Percentiles rank a stretch among this genome's conserved stretches.
phyloP scores from a whole-genome alignment of 1,140 invertebrate species.

The Doryteuthis pealeii region DNA sequence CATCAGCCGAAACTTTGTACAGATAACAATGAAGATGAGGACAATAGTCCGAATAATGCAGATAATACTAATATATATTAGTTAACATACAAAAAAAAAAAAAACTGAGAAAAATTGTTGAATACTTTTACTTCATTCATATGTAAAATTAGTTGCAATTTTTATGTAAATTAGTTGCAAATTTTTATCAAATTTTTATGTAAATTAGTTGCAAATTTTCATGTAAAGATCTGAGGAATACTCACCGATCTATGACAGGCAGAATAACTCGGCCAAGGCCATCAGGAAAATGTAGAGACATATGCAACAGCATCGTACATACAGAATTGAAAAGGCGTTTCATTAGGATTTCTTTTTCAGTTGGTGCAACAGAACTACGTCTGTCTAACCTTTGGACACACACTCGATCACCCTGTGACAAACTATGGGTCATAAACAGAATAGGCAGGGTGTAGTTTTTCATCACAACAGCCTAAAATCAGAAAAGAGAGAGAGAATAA shows the following conservation, averaged over 20 bases:
- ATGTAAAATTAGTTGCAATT: no score
- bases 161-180: no score
- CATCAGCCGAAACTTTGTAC: no score
- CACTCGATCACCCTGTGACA: constrained; percentile 2
- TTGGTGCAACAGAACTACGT: not conserved
- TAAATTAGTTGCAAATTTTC: no score
- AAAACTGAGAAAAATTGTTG: no score
- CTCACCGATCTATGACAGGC: constrained; percentile 45
- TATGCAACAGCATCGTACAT: constrained; percentile 23
- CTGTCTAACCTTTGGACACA: not conserved
- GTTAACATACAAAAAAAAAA: no score
- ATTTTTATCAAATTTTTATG: no score
- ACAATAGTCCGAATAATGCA: no score
- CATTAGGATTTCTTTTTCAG: constrained; percentile 14
- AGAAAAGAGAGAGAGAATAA: not conserved
- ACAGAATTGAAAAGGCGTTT: constrained; percentile 22
- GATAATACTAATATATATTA: no score
- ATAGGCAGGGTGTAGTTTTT: constrained; percentile 54
- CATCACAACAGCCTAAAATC: constrained; percentile 50
- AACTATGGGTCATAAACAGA: constrained; percentile 46
- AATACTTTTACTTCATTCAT: no score
- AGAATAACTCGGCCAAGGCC: constrained; percentile 45
- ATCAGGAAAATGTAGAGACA: constrained; percentile 36
- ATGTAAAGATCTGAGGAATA: no score
- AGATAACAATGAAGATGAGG: no score